Conservation (phyloP, 2,113 vertebrate species). For the Cebidichthys violaceus region DNA sequence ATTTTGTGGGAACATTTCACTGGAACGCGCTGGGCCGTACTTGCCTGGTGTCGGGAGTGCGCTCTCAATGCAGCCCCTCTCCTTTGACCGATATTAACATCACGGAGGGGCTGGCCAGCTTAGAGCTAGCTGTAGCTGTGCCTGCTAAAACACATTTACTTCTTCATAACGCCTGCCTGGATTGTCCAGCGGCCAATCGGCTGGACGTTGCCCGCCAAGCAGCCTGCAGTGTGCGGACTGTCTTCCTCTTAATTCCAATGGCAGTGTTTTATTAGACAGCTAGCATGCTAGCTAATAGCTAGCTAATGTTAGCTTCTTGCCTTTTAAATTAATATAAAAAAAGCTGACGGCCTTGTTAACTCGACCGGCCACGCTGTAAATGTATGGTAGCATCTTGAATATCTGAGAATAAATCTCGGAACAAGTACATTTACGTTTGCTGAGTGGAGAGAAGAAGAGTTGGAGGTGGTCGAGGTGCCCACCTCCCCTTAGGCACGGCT, state of each 20-base stretch:
- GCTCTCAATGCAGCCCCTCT: slow-evolving; percentile 80
- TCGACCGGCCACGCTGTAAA: background rate
- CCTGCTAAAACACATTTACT: slow-evolving; percentile 53
- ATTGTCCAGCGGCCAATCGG: slow-evolving; percentile 31
- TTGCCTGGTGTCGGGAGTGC: slow-evolving; percentile 74
- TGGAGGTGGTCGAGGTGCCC: slow-evolving; percentile 56
- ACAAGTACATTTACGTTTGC: background rate
- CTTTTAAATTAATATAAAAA: slow-evolving; percentile 50
- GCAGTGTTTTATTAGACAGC: slow-evolving; percentile 69
- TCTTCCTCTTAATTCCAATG: slow-evolving; percentile 66
- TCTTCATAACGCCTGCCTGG: slow-evolving; percentile 46
- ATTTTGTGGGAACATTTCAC: slow-evolving; percentile 83
- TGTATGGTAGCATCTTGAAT: background rate
- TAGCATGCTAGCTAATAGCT: slow-evolving; percentile 72
- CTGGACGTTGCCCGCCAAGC: slow-evolving; percentile 42
- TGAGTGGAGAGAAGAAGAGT: slow-evolving; percentile 2
- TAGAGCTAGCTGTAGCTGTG: slow-evolving; percentile 69
- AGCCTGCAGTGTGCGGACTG: slow-evolving; percentile 58
- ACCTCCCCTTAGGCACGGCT: slow-evolving; percentile 68
- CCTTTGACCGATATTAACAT: slow-evolving; percentile 73
- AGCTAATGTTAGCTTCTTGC: slow-evolving; percentile 69
- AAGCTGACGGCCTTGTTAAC: slow-evolving; percentile 8
- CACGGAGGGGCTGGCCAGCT: slow-evolving; percentile 74
- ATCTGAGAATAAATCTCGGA: background rate
- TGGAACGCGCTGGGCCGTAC: slow-evolving; percentile 71